phyloP scores from a whole-genome alignment of 2,797 vertebrate species.

The Alectoris magna region DNA sequence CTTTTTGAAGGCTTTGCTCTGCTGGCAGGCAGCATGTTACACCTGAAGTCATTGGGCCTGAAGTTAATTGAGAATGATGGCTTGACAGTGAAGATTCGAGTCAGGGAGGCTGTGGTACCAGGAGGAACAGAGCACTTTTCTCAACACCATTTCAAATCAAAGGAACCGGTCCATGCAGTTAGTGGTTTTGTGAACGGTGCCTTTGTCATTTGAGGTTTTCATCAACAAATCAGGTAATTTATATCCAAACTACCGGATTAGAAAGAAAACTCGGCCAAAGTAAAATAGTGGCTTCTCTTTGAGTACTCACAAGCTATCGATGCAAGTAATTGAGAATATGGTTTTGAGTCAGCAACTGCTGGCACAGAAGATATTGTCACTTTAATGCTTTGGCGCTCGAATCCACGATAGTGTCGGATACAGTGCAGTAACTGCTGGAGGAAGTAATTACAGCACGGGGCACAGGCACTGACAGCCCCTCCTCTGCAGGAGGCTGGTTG shows the following conservation, averaged over 20 bases:
- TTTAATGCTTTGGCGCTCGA: background rate
- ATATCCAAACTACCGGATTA: background rate
- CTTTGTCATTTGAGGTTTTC: background rate
- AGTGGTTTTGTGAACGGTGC: background rate
- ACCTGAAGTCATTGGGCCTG: background rate
- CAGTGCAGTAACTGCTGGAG: background rate
- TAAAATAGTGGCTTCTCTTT: background rate
- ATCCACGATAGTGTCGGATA: background rate
- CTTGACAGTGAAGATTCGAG: background rate
- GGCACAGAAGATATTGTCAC: background rate
- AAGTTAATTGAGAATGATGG: constrained; percentile 1
- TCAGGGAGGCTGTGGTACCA: background rate
- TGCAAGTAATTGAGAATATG: background rate
- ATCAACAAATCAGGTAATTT: constrained; percentile 13
- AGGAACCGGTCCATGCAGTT: background rate
- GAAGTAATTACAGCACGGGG: background rate
- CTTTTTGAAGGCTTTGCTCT: background rate
- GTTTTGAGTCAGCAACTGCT: background rate
- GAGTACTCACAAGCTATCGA: background rate
- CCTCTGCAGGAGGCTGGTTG: background rate
- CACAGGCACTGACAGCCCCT: accelerated
- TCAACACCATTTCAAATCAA: background rate
- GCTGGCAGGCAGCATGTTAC: background rate
- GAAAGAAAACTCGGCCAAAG: background rate
- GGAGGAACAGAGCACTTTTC: background rate